Evolutionary conservation across 1,140 invertebrate species (phyloP), one percentile per base, ranked within the genome.

Genomic region (Pristionchus pacificus): DNA sequence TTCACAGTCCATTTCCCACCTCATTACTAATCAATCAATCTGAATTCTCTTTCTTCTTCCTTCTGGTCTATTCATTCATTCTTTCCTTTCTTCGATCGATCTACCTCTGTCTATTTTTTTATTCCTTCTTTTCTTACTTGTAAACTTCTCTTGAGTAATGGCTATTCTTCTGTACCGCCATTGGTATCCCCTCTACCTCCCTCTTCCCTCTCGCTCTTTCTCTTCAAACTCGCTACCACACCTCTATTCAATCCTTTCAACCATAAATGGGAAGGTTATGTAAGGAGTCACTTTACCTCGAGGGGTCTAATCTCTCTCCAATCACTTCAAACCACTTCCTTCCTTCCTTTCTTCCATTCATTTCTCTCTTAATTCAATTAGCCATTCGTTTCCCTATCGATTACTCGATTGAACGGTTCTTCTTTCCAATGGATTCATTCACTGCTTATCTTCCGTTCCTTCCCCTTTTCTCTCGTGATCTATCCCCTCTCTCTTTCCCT

Each of bases 201-300:
- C 61, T 63, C 29, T 32, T 1, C 2, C 13, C 29, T 63, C 25
- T 63, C 29, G n/a, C 19, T 63, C 29, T 32, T 19, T 63, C 29
- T 32, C 27, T 31, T 30, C 13, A 27, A 24, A 14, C 25, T 27
- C 24, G 14, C 32, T 31, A 27, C 59, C n/a, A 10, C 13, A 19
- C 57, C 32, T 65, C 64, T 65, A 24, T 58, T 66, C 65, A 57
- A 57, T 58, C 57, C 59, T 66, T 58, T 66, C 59, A 57, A 58
- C 59, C 59, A 66, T 66, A 58, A 58, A 66, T 38, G 65, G 49
- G 65, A 57, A 58, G 38, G 31, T 30, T 63, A 19, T 63, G 6
- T 33, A 55, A 0, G 33, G 31, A 28, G 28, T 3, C 28, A 28
- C n/a, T n/a, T n/a, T n/a, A n/a, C n/a, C n/a, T n/a, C n/a, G n/a